Conservation (phyloP, 2,113 vertebrate species). For the Rhea americana region DNA sequence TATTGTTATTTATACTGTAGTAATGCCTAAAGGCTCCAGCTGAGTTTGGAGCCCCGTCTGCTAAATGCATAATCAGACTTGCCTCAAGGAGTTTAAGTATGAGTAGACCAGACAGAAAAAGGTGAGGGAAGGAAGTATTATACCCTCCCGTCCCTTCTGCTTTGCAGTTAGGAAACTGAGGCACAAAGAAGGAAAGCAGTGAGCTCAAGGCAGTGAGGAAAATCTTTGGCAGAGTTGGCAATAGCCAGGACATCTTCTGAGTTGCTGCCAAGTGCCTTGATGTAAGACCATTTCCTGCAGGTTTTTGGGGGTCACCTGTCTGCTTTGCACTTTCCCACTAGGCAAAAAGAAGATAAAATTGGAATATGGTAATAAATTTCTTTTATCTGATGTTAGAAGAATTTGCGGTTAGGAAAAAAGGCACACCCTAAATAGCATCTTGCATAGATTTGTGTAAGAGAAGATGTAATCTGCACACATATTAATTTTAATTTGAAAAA, state of each 20-base stretch:
- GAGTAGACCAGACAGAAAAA: neutral
- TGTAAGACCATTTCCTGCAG: neutral
- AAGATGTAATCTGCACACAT: conserved; percentile 43
- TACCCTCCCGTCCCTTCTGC: neutral
- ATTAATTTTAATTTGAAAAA: conserved; percentile 60
- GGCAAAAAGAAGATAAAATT: conserved; percentile 52
- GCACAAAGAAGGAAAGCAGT: neutral
- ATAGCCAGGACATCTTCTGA: neutral
- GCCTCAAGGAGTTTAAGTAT: neutral
- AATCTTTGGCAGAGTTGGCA: neutral
- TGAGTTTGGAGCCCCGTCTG: conserved; percentile 33
- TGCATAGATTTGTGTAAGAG: conserved; percentile 26
- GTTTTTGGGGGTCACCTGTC: conserved; percentile 37
- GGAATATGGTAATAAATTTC: conserved; percentile 36
- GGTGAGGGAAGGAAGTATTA: neutral
- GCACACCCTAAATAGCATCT: conserved; percentile 46
- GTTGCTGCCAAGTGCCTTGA: neutral
- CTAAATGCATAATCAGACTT: neutral
- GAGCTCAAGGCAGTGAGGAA: neutral
- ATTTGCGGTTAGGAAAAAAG: neutral
- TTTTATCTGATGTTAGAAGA: conserved; percentile 56
- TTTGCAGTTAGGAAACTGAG: neutral
- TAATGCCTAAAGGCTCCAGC: conserved; percentile 35
- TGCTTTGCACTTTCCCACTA: conserved; percentile 8
- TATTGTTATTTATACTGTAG: conserved; percentile 34